Evolutionary conservation across 2,113 vertebrate genomes (phyloP).

Genomic region (Epinephelus lanceolatus): DNA sequence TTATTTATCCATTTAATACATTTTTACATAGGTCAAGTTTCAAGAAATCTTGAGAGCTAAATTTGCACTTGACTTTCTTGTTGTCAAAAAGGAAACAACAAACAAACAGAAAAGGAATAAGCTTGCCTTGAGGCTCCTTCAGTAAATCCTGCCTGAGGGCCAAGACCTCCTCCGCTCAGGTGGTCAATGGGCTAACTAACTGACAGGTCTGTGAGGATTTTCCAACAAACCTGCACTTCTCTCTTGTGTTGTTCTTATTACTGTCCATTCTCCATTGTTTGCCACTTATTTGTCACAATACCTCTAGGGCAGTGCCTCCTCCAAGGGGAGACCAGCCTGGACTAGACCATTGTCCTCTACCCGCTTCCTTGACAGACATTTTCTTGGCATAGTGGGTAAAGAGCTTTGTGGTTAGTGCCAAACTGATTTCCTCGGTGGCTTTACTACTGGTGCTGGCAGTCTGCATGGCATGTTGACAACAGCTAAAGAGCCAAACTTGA

Average conservation of each 20-base stretch:
- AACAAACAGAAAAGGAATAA: not conserved
- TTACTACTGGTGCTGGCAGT: slow-evolving; percentile 65
- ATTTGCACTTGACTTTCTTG: slow-evolving; percentile 8
- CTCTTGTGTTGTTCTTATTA: slow-evolving; percentile 34
- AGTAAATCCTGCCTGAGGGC: slow-evolving; percentile 34
- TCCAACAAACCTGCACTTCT: slow-evolving; percentile 10
- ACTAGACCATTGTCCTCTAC: slow-evolving; percentile 51
- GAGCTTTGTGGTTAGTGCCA: slow-evolving; percentile 70
- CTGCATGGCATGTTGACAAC: slow-evolving; percentile 60
- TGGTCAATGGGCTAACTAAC: slow-evolving; percentile 54
- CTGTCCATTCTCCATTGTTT: slow-evolving; percentile 48
- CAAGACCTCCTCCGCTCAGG: slow-evolving; percentile 27
- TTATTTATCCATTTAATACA: not conserved
- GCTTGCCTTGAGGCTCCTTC: slow-evolving; percentile 21
- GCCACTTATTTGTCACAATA: slow-evolving; percentile 51
- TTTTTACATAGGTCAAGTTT: not conserved
- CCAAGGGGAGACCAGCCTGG: slow-evolving; percentile 9
- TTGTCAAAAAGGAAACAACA: not conserved
- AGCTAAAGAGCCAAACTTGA: slow-evolving; percentile 73
- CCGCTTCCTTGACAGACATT: slow-evolving; percentile 59
- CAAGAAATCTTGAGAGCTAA: not conserved
- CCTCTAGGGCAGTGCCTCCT: slow-evolving; percentile 35
- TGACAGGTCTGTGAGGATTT: not conserved
- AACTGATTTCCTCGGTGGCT: slow-evolving; percentile 77
- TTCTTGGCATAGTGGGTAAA: slow-evolving; percentile 62